These are phyloP conservation scores for Nomada ruficornis DNA, from an alignment of 2,888 invertebrate genomes.

Conservation along the genomic window DNA sequence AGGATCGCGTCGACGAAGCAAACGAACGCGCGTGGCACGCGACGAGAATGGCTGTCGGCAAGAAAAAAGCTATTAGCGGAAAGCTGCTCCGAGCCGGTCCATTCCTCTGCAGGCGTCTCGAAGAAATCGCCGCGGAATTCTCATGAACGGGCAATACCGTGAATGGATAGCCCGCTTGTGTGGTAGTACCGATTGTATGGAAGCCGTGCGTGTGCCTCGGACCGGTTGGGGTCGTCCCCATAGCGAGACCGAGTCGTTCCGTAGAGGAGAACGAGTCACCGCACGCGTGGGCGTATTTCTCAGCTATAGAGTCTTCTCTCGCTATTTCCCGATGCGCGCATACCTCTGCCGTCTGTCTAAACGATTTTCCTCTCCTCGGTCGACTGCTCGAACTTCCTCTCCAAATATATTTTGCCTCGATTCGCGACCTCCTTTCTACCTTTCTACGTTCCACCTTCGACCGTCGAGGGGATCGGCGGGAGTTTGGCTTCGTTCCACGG, in stretches of 20 bases:
- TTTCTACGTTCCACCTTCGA: too few species aligned
- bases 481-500: too few species aligned
- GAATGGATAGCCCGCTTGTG: slow-evolving; percentile 67
- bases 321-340: slow-evolving; percentile 49
- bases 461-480: too few species aligned
- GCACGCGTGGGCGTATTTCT: slow-evolving; percentile 72
- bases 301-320: slow-evolving; percentile 70
- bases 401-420: too few species aligned
- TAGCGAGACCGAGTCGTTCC: slow-evolving; percentile 49
- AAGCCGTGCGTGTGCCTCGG: slow-evolving; percentile 65
- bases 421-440: too few species aligned
- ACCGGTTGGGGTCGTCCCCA: slow-evolving; percentile 72
- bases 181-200: slow-evolving; percentile 67
- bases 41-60: slow-evolving; percentile 8
- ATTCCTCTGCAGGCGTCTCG: slow-evolving; percentile 40
- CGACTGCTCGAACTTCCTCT: too few species aligned
- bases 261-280: slow-evolving; percentile 60
- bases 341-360: not conserved
- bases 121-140: slow-evolving; percentile 62
- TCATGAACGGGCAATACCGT: slow-evolving; percentile 72
- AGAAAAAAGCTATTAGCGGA: slow-evolving; percentile 14
- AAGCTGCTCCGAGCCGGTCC: slow-evolving; percentile 14
- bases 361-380: not conserved
- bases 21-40: slow-evolving; percentile 29
- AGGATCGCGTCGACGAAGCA: not conserved